These are phyloP conservation scores for Aricia agestis DNA, from an alignment of 1,140 invertebrate genomes.

Conservation along the genomic window DNA sequence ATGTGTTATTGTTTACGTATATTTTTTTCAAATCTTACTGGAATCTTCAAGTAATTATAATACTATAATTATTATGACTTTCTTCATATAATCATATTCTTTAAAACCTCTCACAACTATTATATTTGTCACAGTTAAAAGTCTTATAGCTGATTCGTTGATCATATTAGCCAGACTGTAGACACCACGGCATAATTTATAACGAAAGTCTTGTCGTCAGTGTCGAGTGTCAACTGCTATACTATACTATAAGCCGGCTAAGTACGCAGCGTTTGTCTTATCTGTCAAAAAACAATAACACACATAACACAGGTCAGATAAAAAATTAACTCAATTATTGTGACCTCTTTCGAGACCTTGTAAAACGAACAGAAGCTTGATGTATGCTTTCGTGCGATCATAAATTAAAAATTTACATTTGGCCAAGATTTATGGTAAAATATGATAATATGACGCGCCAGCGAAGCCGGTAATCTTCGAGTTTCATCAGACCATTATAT, in stretches of 20 bases:
- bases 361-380: conserved; percentile 29
- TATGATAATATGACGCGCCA: neutral
- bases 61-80: no score
- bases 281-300: neutral
- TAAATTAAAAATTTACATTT: conserved; percentile 42
- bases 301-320: neutral
- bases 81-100: no score
- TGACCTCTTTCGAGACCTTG: neutral
- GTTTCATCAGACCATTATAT: neutral
- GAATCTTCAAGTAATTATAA: no score
- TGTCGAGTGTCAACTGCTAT: no score
- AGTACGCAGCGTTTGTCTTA: neutral
- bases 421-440: conserved; percentile 19
- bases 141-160: no score
- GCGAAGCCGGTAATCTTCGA: neutral
- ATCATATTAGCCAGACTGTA: no score
- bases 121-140: no score
- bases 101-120: no score
- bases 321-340: neutral
- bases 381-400: conserved; percentile 23
- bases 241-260: no score
- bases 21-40: no score
- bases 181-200: no score
- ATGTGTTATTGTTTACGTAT: neutral
- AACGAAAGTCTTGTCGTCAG: no score